Evolutionary conservation across 2,113 vertebrate genomes (phyloP).

Genomic region (Triplophysa dalaica): DNA sequence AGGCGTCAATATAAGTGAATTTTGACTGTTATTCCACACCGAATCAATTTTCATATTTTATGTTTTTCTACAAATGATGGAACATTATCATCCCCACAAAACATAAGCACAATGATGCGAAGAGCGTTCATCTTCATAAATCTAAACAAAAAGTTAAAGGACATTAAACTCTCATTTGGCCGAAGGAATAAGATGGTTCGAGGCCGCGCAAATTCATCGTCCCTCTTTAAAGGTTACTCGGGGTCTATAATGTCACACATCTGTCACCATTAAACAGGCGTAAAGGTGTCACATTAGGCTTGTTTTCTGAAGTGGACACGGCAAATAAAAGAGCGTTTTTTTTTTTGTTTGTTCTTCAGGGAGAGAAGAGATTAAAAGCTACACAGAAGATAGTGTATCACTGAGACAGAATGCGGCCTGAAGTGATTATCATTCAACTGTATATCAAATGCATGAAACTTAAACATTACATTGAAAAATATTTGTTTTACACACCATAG

Average conservation of each 20-base stretch:
- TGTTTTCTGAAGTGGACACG: slow-evolving; percentile 2
- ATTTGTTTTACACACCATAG: not conserved
- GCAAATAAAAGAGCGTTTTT: slow-evolving; percentile 15
- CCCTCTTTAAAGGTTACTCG: slow-evolving; percentile 32
- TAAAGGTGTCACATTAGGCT: slow-evolving; percentile 5
- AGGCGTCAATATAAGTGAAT: slow-evolving; percentile 6
- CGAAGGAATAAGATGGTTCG: slow-evolving; percentile 15
- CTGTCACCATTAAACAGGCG: slow-evolving; percentile 35
- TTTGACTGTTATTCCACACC: slow-evolving; percentile 17
- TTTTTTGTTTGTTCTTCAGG: not conserved
- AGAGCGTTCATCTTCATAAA: slow-evolving; percentile 12
- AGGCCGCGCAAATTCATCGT: slow-evolving; percentile 7
- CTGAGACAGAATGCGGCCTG: slow-evolving; percentile 14
- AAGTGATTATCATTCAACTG: slow-evolving; percentile 2
- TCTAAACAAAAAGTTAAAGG: not conserved
- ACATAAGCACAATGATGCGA: slow-evolving; percentile 14
- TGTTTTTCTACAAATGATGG: slow-evolving; percentile 14
- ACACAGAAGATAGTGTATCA: slow-evolving; percentile 37
- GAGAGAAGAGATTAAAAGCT: slow-evolving; percentile 15
- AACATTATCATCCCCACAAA: slow-evolving; percentile 9
- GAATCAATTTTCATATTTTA: slow-evolving; percentile 31
- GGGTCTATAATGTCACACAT: slow-evolving; percentile 31
- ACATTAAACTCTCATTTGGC: slow-evolving; percentile 5
- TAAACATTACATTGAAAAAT: slow-evolving; percentile 6
- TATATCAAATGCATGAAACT: slow-evolving; percentile 6